Conservation (phyloP, 2,797 vertebrate species). For the Catharus ustulatus region DNA sequence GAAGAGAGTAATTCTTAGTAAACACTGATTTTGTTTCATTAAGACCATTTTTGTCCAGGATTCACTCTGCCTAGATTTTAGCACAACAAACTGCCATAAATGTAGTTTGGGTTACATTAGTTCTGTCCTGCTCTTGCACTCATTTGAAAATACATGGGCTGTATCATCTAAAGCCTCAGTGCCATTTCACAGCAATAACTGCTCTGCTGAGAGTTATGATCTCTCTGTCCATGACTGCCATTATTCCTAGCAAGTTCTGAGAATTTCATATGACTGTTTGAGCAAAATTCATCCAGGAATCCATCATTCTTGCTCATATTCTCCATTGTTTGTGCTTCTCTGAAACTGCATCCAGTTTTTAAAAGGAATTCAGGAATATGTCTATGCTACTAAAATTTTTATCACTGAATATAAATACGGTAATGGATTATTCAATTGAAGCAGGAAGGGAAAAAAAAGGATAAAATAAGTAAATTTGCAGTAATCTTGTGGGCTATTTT, state of each 20-base stretch:
- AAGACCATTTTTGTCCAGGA: background rate
- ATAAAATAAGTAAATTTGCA: background rate
- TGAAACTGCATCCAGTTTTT: background rate
- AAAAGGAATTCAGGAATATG: background rate
- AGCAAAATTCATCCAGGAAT: background rate
- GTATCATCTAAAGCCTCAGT: background rate
- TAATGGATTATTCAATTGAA: background rate
- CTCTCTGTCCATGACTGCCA: background rate
- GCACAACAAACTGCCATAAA: background rate
- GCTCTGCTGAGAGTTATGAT: background rate
- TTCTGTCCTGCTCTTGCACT: background rate
- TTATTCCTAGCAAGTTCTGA: background rate
- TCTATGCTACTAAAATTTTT: background rate
- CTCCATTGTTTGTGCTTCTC: background rate
- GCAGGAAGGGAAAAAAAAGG: background rate
- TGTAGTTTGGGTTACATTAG: background rate
- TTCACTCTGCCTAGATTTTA: background rate
- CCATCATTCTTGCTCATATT: background rate
- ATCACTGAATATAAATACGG: background rate
- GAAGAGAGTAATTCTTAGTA: background rate
- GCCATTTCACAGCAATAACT: background rate
- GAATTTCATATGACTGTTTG: background rate
- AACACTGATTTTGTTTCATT: background rate
- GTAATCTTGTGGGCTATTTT: background rate
- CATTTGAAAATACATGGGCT: background rate